Percentiles rank a stretch among this genome's conserved stretches.
These are phyloP conservation scores for Stenchaetothrips biformis DNA, from an alignment of 2,888 invertebrate genomes.

Conservation along the genomic window DNA sequence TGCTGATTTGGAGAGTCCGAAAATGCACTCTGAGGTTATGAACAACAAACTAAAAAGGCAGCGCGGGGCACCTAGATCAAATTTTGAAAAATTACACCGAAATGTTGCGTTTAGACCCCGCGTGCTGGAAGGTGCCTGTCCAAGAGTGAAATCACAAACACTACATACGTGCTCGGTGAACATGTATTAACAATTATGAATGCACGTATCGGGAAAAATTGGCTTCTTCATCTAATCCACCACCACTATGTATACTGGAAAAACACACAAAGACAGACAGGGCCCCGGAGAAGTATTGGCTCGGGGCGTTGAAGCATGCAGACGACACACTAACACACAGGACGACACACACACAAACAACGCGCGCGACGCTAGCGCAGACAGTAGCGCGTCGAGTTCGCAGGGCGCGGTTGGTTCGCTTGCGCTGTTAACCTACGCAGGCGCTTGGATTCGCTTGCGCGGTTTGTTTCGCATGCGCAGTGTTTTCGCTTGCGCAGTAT, in stretches of 20 bases:
- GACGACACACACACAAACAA: conserved; percentile 4
- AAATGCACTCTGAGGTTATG: neutral
- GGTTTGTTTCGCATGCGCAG: neutral
- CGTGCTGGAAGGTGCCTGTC: too few species aligned
- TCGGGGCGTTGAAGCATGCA: neutral
- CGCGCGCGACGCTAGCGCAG: neutral
- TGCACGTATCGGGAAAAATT: conserved; percentile 28
- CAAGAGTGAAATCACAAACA: neutral
- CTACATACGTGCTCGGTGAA: neutral
- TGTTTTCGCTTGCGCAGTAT: neutral
- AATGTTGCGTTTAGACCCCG: too few species aligned
- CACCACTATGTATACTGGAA: neutral
- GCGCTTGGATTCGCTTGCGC: conserved; percentile 11
- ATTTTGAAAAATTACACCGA: too few species aligned
- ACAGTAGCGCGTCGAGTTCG: neutral
- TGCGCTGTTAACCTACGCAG: neutral
- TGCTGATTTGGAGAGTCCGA: neutral
- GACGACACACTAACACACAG: conserved; percentile 14
- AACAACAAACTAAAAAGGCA: neutral
- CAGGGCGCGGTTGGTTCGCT: neutral
- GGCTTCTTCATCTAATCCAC: neutral
- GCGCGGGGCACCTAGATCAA: too few species aligned
- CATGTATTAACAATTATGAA: too few species aligned
- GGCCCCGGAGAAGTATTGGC: neutral
- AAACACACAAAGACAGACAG: conserved; percentile 26